These are phyloP conservation scores for Hippocampus barbouri DNA, from an alignment of 2,113 vertebrate genomes.

Conservation along the genomic window DNA sequence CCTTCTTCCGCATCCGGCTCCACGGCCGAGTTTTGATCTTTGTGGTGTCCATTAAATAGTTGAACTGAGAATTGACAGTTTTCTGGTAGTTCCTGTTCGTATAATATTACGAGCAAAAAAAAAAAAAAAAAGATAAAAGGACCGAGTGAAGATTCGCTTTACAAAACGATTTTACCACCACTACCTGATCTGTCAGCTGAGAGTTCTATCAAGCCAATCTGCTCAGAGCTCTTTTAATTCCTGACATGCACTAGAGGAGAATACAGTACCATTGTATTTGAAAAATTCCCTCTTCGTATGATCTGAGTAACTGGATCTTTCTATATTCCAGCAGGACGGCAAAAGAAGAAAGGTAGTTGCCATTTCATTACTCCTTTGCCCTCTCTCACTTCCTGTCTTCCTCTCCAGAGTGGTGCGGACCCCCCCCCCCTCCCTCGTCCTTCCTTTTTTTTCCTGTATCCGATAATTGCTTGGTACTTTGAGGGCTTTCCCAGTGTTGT, in stretches of 20 bases:
- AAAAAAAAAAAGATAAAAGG: no score
- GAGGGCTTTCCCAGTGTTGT: constrained; percentile 35
- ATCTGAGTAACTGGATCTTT: constrained; percentile 64
- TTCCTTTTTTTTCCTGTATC: constrained; percentile 27
- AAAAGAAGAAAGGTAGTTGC: constrained; percentile 77
- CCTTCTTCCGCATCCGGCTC: no score
- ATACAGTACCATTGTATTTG: neutral
- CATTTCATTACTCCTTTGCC: constrained; percentile 47
- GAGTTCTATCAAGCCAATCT: neutral
- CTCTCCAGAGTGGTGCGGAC: constrained; percentile 23
- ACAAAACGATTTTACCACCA: neutral
- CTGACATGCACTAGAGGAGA: neutral
- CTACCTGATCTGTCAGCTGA: neutral
- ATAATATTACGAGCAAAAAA: no score
- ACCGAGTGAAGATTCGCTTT: neutral
- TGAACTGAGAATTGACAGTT: no score
- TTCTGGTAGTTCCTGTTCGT: no score
- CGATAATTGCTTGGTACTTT: constrained; percentile 34
- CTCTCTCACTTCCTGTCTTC: constrained; percentile 40
- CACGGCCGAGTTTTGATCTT: no score
- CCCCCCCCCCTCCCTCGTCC: constrained; percentile 12
- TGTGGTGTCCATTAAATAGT: no score
- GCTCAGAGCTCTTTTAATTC: neutral
- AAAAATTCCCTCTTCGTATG: constrained; percentile 27
- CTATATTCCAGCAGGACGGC: constrained; percentile 78